Evolutionary conservation across 2,113 vertebrate genomes (phyloP).

Genomic region (Pagrus major): DNA sequence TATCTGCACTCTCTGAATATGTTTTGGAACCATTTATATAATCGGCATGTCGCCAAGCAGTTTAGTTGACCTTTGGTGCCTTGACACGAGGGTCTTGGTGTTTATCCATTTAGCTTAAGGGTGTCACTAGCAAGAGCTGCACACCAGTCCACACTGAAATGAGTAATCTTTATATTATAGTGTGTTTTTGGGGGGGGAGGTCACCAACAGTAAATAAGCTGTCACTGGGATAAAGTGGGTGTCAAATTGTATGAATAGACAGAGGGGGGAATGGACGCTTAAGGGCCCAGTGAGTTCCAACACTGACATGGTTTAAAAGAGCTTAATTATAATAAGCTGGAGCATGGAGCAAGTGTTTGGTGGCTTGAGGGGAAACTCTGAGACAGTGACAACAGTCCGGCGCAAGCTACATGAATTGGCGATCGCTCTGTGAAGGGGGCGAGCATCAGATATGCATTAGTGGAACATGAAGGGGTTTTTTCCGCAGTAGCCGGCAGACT

Average conservation of each 20-base stretch:
- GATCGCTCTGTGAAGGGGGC: conserved; percentile 54
- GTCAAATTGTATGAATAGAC: conserved; percentile 71
- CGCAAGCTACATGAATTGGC: conserved; percentile 48
- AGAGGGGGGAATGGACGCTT: conserved; percentile 65
- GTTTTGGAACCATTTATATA: conserved; percentile 43
- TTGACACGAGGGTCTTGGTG: conserved; percentile 16
- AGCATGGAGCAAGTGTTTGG: conserved; percentile 69
- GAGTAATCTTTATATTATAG: conserved; percentile 41
- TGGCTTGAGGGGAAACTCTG: conserved; percentile 54
- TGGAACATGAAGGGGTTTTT: conserved; percentile 63
- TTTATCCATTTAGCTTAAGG: conserved; percentile 55
- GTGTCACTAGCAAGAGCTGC: conserved; percentile 19
- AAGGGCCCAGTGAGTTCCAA: conserved; percentile 63
- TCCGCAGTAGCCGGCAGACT: conserved; percentile 56
- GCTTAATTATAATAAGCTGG: conserved; percentile 81
- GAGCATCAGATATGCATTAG: conserved; percentile 71
- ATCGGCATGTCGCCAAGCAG: conserved; percentile 18
- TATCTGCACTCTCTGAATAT: conserved; percentile 29
- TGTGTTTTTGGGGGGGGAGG: conserved; percentile 29
- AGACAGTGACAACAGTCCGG: conserved; percentile 69
- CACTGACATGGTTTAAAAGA: conserved; percentile 78
- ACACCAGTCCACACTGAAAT: conserved; percentile 34
- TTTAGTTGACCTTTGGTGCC: conserved; percentile 40
- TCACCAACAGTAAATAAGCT: conserved; percentile 73
- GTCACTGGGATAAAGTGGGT: conserved; percentile 67